Base-by-base conservation (phyloP, 1,140 invertebrate genomes). In the Brachionus asplanchnoidis region DNA sequence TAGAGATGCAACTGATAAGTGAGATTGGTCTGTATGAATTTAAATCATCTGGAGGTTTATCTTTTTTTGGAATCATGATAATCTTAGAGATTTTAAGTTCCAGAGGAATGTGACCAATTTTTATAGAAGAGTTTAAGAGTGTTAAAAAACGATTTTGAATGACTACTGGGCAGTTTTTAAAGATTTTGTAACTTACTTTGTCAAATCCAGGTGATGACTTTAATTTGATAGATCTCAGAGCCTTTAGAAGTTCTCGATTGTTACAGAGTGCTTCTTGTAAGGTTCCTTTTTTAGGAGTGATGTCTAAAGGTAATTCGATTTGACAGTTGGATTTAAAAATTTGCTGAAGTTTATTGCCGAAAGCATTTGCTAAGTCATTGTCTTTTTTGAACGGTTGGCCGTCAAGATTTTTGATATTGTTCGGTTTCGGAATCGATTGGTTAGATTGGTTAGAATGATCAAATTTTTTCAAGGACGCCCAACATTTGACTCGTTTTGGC, bases 11-110 rank as follows among this genome's bases (percentile, higher is more conserved):
- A 8, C 75, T 73, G 11, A 70, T 66, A 8, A 86, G 84, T 20
- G 12, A 36, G 23, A 86, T 85, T 7, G 86, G 86, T 20, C 86
- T 1, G 26, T 86, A 86, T 2, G 28, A 80, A 0, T 2, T 26
- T 1, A 73, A 46, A 17, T 85, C 28, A 2, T 46, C 1, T 5
- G 70, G 26, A 20, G 65, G 8, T 85, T 86, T 86, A 7, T 66
- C 85, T 14, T 79, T 53, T 60, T 86, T 86, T 20, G 56, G 44
- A 8, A 86, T 83, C 9, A 85, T 86, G 3, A 85, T 66, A 9
- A 80, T 65, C 1, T 28, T 44, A 0, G 86, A 78, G 11, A 32
- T 53, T 80, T 78, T 85, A 83, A 82, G 85, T 8, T 26, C 20
- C 14, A 9, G 3, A 26, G 86, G 85, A 28, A 78, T 78, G 26